Evolutionary conservation across 2,113 vertebrate genomes (phyloP), one percentile per base, ranked within the genome.

Genomic region (Osmerus mordax): DNA sequence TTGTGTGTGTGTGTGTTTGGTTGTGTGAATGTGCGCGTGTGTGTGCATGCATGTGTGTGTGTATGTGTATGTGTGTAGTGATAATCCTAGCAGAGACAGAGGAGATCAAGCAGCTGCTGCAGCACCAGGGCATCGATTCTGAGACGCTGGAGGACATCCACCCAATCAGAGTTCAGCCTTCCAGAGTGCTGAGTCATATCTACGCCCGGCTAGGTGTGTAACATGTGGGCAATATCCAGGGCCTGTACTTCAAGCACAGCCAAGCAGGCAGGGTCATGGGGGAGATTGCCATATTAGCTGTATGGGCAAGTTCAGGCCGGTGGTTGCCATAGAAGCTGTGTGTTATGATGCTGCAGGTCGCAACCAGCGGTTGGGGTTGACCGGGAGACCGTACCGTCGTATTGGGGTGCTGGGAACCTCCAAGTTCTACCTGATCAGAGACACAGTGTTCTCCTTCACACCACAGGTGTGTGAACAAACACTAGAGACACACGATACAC

Each of bases 381-480:
- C 92, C 0, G 94, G 94, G 41, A 90, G 94, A 69, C 95, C 95
- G 13, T 95, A 94, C 69, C 92, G 94, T 21, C 87, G 93, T 74
- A 96, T 96, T 89, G 95, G 94, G 0, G 93, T 95, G 21, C 87
- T 96, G 71, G 95, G 94, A 73, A 95, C 94, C 55, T 95, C 95
- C 62, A 95, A 95, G 85, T 90, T 96, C 66, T 96, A 96, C 68
- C 84, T 90, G 47, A 92, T 96, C 81, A 88, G 93, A 65, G 91
- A 92, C 86, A 95, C 80, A 13, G 89, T 94, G 78, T 96, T 96
- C 74, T 83, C 91, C 65, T 95, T 96, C 86, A 95, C 94, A 23
- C 95, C 95, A 1, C 94, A 95, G 93, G 95, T 95, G 4, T 15
- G n/a, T 51, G 9, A 23, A 19, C 58, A 11, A 1, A 21, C 6